These are phyloP conservation scores for Pelusios castaneus DNA, from an alignment of 2,113 vertebrate species.

Conservation along the genomic window DNA sequence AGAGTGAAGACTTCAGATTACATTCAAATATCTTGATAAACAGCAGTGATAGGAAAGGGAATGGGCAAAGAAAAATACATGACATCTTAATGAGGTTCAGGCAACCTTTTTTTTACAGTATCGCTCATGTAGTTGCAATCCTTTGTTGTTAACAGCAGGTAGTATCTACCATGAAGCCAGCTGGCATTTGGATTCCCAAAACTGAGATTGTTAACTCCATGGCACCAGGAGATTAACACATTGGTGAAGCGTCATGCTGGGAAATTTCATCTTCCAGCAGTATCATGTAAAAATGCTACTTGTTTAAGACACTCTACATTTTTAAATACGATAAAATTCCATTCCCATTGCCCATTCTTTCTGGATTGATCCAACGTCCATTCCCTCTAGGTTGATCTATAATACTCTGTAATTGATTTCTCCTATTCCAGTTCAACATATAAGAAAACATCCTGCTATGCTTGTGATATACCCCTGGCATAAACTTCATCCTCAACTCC, in stretches of 20 bases:
- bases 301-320: neutral
- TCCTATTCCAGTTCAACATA: neutral
- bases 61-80: neutral
- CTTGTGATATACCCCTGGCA: rapidly evolving
- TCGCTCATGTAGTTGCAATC: neutral
- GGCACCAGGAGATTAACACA: neutral
- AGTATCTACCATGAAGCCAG: neutral
- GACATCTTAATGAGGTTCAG: neutral
- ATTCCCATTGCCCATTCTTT: neutral
- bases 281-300: neutral
- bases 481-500: neutral
- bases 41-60: neutral
- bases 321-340: neutral
- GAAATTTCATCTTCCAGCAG: neutral
- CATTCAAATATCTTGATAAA: neutral
- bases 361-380: neutral
- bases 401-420: neutral
- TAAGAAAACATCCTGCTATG: neutral
- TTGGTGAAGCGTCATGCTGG: neutral
- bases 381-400: neutral
- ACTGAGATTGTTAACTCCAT: neutral
- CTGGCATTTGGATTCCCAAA: neutral
- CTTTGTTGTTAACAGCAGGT: rapidly evolving
- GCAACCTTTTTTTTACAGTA: neutral
- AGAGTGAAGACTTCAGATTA: neutral